phyloP scores from a whole-genome alignment of 2,888 invertebrate species.

The Mystacides longicornis region DNA sequence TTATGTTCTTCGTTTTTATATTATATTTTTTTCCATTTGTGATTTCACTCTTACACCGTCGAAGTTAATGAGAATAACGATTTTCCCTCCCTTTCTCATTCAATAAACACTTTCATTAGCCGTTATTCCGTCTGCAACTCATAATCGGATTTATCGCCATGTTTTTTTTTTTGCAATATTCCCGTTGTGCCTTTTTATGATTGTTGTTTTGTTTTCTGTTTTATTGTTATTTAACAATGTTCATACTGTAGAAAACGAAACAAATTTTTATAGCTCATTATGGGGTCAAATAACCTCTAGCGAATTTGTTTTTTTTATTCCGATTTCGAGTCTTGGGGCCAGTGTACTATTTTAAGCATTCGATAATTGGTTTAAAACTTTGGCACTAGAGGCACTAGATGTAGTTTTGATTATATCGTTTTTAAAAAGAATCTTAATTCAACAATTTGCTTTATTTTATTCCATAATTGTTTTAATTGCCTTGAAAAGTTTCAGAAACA shows the following conservation, averaged over 20 bases:
- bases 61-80: background rate
- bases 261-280: slow-evolving; percentile 1
- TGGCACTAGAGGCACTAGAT: no score
- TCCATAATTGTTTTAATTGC: no score
- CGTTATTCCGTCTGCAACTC: background rate
- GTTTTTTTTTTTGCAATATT: background rate
- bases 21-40: background rate
- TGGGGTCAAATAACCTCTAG: background rate
- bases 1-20: no score
- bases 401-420: no score
- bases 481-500: no score
- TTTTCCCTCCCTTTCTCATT: background rate
- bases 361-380: no score
- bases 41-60: background rate
- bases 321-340: background rate
- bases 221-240: background rate
- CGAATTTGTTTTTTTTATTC: background rate
- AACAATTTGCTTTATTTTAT: no score
- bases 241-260: background rate
- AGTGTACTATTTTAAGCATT: background rate
- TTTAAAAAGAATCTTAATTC: no score
- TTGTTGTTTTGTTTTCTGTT: no score
- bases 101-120: background rate
- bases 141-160: background rate
- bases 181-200: background rate